A percentile compares a stretch with the other conserved stretches of the same genome.
These are phyloP conservation scores for Neogale vison DNA, from an alignment of 2,113 vertebrate species.

Conservation along the genomic window DNA sequence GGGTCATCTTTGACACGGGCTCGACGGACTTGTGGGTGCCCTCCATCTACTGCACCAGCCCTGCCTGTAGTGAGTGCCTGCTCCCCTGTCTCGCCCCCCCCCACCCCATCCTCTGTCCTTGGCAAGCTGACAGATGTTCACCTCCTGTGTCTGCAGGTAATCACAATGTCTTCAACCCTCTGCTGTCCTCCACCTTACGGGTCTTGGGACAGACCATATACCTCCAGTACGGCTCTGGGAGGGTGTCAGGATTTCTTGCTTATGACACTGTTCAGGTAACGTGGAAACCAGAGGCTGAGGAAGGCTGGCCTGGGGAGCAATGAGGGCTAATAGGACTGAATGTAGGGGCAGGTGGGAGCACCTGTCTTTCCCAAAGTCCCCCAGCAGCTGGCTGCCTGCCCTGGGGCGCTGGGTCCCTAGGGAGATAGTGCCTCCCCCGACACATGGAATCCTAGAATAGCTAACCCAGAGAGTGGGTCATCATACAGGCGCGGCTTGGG, in stretches of 20 bases:
- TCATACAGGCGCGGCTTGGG: rapidly evolving
- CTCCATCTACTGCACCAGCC: constrained; percentile 80
- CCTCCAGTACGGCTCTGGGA: constrained; percentile 76
- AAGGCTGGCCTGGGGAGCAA: not conserved
- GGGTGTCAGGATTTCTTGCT: constrained; percentile 81
- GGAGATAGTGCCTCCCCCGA: not conserved
- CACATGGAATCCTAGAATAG: rapidly evolving
- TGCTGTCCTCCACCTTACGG: constrained; percentile 76
- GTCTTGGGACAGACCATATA: not conserved
- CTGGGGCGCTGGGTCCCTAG: no score
- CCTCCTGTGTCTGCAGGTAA: constrained; percentile 58
- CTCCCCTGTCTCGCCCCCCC: rapidly evolving
- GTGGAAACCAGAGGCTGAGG: not conserved
- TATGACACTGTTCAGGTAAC: constrained; percentile 80
- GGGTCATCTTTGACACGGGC: constrained; percentile 81
- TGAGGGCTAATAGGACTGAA: not conserved
- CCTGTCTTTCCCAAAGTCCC: not conserved
- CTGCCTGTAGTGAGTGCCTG: constrained; percentile 78
- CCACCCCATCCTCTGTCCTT: rapidly evolving
- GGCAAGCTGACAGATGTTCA: not conserved
- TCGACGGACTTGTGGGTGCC: constrained; percentile 86
- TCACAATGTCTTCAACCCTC: constrained; percentile 79
- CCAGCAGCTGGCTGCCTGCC: rapidly evolving
- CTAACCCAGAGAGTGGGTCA: not conserved
- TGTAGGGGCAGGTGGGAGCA: not conserved